Percentiles rank a stretch among this genome's conserved stretches.
phyloP scores from a whole-genome alignment of 2,797 vertebrate species.

The Malacoraja senta region DNA sequence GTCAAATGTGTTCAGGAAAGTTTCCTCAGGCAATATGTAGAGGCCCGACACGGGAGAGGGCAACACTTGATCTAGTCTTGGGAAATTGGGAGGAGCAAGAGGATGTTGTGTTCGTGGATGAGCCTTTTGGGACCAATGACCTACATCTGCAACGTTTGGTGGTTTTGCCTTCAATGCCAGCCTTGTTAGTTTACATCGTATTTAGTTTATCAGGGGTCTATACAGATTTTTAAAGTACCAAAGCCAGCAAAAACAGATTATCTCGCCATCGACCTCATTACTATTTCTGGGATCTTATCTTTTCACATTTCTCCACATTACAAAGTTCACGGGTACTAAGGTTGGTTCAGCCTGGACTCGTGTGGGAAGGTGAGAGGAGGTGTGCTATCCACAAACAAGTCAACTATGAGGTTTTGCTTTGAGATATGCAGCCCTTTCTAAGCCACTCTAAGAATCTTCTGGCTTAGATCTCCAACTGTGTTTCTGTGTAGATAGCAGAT shows the following conservation, averaged over 20 bases:
- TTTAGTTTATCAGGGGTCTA: background rate
- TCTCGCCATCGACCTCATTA: background rate
- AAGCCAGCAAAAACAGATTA: background rate
- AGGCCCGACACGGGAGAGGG: no score
- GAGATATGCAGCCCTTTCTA: background rate
- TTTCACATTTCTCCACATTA: background rate
- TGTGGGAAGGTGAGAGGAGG: no score
- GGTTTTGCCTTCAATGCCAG: background rate
- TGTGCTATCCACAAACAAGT: no score
- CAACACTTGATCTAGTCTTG: no score
- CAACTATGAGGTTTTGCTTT: background rate
- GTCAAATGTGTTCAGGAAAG: no score
- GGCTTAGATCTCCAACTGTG: background rate
- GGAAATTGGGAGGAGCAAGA: no score
- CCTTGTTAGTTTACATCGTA: background rate
- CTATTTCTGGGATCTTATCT: background rate
- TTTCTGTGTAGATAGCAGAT: background rate
- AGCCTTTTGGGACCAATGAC: no score
- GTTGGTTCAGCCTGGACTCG: background rate
- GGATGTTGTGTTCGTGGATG: no score
- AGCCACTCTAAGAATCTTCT: background rate
- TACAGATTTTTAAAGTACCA: background rate
- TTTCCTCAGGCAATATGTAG: no score
- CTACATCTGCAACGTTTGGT: no score
- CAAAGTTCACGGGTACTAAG: background rate